Base-by-base conservation (phyloP, 2,113 vertebrate genomes). In the Heterocephalus glaber region DNA sequence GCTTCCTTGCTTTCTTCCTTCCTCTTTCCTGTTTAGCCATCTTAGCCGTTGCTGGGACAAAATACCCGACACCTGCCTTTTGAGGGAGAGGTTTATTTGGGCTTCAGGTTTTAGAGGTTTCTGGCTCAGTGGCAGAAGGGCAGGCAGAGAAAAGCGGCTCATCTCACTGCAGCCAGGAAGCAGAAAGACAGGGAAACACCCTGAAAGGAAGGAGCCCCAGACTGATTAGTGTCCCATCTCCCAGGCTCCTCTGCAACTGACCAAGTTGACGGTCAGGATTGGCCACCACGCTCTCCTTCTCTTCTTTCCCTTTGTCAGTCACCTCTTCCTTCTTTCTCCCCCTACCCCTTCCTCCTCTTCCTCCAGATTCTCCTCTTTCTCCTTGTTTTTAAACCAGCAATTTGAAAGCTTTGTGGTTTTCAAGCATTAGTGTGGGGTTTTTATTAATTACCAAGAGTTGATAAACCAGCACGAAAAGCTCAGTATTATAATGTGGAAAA, bases 1-100 rank as follows among this genome's bases (percentile, higher is more conserved):
- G 4, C 58, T 33, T 1, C 2, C 56, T 2, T 2, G 17, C 38
- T 44, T 11, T 11, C 28, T 14, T 9, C 2, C 8, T 6, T 11
- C n/a, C 11, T 19, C 11, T 19, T 24, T 41, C 24, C 72, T 47
- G 22, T 44, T 13, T 26, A 44, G 10, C 11, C 70, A 74, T 41
- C 22, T 44, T 12, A n/a, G n/a, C 72, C 4, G 0, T 28, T 47
- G 22, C 41, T 30, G 72, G 72, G 41, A 8, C 24, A 47, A 47
- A 47, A 76, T 7, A 7, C 41, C 72, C 0, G 72, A 7, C 41
- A 28, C 72, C 30, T 41, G 38, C 20, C 20, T 7, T 2, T 2
- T 5, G 7, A 72, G n/a, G 68, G 72, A 28, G 5, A 47, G 72
- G 72, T 44, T 47, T 7, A 1, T 10, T 13, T 16, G n/a, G 24